These are phyloP conservation scores for Oreochromis grahami DNA, from an alignment of 2,797 vertebrate genomes.

Conservation along the genomic window DNA sequence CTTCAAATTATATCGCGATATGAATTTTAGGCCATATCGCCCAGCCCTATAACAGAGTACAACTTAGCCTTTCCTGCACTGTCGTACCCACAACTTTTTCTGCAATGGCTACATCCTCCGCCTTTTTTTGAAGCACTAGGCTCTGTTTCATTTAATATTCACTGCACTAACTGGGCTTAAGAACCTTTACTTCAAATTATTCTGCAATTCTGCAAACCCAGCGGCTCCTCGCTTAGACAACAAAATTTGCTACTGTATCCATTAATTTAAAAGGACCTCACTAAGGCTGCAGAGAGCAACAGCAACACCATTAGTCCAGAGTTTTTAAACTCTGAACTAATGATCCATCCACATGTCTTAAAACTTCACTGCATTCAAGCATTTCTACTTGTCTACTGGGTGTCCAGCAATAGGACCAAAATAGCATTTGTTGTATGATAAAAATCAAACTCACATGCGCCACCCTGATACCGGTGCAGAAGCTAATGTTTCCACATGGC, in stretches of 20 bases:
- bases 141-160: not conserved
- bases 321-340: not conserved
- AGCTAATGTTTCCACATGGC: slow-evolving; percentile 89
- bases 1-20: no score
- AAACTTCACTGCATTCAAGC: not conserved
- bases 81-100: not conserved
- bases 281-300: not conserved
- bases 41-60: not conserved
- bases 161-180: not conserved
- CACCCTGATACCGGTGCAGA: slow-evolving; percentile 92
- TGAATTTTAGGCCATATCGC: no score
- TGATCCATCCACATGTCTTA: not conserved
- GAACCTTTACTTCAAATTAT: not conserved
- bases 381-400: not conserved
- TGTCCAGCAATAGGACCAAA: not conserved
- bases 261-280: not conserved
- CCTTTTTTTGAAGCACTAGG: not conserved
- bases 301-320: not conserved
- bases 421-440: slow-evolving; percentile 4
- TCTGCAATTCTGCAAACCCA: not conserved
- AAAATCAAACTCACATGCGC: slow-evolving; percentile 83
- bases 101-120: not conserved
- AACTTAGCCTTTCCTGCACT: not conserved
- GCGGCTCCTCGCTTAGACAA: not conserved
- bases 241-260: not conserved